Conservation (phyloP, 2,113 vertebrate genomes). For the Peromyscus californicus region DNA sequence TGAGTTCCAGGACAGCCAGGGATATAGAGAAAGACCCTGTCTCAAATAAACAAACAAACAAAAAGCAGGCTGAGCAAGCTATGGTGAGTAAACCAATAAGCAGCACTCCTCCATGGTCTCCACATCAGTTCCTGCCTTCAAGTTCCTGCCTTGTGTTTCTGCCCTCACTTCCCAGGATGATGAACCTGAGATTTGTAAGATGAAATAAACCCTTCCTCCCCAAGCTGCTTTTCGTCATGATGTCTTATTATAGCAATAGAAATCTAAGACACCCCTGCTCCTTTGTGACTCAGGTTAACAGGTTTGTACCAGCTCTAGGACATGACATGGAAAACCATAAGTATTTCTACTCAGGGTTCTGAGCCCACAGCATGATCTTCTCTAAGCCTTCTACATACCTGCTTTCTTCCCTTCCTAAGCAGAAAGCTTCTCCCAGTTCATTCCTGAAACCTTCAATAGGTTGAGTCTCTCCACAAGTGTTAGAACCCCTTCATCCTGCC, state of each 20-base stretch:
- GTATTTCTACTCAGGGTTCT: background rate
- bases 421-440: background rate
- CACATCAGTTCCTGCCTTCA: background rate
- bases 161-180: background rate
- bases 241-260: background rate
- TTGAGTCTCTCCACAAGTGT: background rate
- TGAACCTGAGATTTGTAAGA: background rate
- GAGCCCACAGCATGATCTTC: background rate
- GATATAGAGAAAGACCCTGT: background rate
- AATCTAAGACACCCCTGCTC: background rate
- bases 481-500: background rate
- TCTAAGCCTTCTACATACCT: background rate
- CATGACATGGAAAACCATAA: background rate
- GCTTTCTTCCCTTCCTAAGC: background rate
- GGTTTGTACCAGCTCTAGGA: background rate
- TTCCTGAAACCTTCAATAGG: background rate
- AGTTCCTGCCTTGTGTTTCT: background rate
- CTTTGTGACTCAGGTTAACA: background rate
- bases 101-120: background rate
- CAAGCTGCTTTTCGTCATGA: background rate
- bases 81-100: background rate
- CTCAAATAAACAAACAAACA: background rate
- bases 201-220: background rate
- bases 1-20: background rate
- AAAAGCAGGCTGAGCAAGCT: background rate